These are phyloP conservation scores for Tubulanus polymorphus DNA, from an alignment of 2,888 invertebrate genomes.

Conservation along the genomic window DNA sequence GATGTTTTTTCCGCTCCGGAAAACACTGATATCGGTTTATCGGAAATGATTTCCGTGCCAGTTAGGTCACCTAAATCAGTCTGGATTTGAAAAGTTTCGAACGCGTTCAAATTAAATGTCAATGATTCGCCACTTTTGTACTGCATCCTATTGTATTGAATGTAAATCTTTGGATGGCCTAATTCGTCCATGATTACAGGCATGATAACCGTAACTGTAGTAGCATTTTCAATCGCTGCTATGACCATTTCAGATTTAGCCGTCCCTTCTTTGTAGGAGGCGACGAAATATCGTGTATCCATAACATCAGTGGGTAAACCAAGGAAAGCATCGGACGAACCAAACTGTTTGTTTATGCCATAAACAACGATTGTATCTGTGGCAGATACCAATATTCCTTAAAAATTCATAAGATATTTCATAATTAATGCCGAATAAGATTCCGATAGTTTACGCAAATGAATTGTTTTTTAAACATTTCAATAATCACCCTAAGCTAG, in stretches of 20 bases:
- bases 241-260: slow-evolving; percentile 21
- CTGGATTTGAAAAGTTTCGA: slow-evolving; percentile 25
- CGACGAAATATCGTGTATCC: slow-evolving; percentile 24
- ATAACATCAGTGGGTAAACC: slow-evolving; percentile 24
- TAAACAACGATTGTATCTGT: slow-evolving; percentile 25
- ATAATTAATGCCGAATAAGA: too few relatives aligned
- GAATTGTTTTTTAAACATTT: too few relatives aligned
- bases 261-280: slow-evolving; percentile 18
- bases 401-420: background rate
- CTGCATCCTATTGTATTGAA: slow-evolving; percentile 17
- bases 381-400: slow-evolving; percentile 22
- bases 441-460: too few relatives aligned
- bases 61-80: slow-evolving; percentile 27
- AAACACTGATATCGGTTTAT: slow-evolving; percentile 29
- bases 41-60: slow-evolving; percentile 26
- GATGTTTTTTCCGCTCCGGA: slow-evolving; percentile 33
- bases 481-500: too few relatives aligned
- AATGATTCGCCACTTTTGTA: slow-evolving; percentile 20
- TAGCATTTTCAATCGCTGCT: slow-evolving; percentile 19
- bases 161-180: too few relatives aligned
- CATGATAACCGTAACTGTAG: slow-evolving; percentile 19
- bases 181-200: slow-evolving; percentile 12
- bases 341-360: slow-evolving; percentile 24
- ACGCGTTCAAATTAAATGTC: slow-evolving; percentile 18
- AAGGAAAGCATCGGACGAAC: slow-evolving; percentile 25